These are phyloP conservation scores for Oncorhynchus clarkii DNA, from an alignment of 2,113 vertebrate species.

Conservation along the genomic window DNA sequence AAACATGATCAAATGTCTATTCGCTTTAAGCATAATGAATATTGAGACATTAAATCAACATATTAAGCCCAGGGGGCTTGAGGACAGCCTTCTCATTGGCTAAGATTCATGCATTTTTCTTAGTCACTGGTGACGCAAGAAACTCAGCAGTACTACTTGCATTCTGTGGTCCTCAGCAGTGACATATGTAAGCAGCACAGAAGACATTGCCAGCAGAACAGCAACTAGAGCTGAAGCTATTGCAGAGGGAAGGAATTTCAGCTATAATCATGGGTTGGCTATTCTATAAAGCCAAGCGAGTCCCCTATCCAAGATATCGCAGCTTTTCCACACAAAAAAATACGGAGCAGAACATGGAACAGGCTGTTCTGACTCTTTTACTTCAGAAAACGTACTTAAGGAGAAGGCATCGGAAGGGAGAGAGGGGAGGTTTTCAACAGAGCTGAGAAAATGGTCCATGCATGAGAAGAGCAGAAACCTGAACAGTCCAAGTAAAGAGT, in stretches of 20 bases:
- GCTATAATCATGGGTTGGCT: background rate
- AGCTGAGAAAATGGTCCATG: background rate
- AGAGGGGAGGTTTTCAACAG: background rate
- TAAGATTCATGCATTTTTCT: conserved; percentile 18
- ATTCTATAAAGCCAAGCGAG: background rate
- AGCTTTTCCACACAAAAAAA: background rate
- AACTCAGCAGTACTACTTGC: conserved; percentile 22
- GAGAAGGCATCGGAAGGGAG: background rate
- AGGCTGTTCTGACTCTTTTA: background rate
- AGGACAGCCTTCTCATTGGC: background rate
- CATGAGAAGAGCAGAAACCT: background rate
- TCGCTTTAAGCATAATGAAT: background rate
- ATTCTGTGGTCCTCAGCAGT: conserved; percentile 4
- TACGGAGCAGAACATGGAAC: background rate
- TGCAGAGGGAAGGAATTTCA: background rate
- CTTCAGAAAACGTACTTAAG: background rate
- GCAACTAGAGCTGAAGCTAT: background rate
- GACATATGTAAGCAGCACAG: conserved; percentile 23
- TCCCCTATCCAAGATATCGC: background rate
- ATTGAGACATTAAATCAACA: background rate
- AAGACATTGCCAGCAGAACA: background rate
- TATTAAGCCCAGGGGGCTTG: background rate
- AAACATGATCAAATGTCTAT: background rate
- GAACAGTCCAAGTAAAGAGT: conserved; percentile 30
- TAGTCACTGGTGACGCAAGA: conserved; percentile 28